Evolutionary conservation across 2,888 invertebrate genomes (phyloP), one percentile per base, ranked within the genome.

Genomic region (Xylocampa areola): DNA sequence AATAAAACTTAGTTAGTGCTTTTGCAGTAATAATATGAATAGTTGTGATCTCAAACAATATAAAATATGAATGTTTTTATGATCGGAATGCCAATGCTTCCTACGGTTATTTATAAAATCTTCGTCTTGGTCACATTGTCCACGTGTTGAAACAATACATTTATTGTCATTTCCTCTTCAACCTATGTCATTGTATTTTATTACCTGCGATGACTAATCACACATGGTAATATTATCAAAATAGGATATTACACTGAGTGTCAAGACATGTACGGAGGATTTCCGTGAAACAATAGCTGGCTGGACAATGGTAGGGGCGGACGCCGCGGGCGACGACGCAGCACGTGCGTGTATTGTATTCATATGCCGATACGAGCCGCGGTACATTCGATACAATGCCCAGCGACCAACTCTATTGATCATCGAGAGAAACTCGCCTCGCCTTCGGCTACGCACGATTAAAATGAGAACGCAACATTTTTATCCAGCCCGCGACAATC

Each of bases 311-410:
- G 89, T 52, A 66, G 79, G 70, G 77, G 62, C 73, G 72, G 73
- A 76, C 75, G 75, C 77, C 78, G 60, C 63, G 81, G 79, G 78
- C 83, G 80, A 69, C 76, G 70, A 55, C 77, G 73, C 73, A 84
- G 89, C 92, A 91, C 92, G 92, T 92, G 92, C 88, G 85, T 83
- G 77, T 77, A 90, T 91, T 91, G 90, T 91, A 84, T 88, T 85
- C 88, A 82, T 85, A 87, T 79, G 74, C 70, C 79, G 76, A 84
- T 84, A 43, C 44, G 32, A 63, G 32, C 37, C 43, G 68, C 70
- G 75, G 82, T 82, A 79, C 74, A 68, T 59, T 68, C 73, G 73
- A 79, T 71, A 77, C 78, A 80, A 76, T 75, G 48, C 68, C 68
- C 69, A 64, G 53, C 44, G 43, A 65, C 63, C 61, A 55, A 59